Conservation (phyloP, 1,140 invertebrate genomes). For the Eriosoma lanigerum region DNA sequence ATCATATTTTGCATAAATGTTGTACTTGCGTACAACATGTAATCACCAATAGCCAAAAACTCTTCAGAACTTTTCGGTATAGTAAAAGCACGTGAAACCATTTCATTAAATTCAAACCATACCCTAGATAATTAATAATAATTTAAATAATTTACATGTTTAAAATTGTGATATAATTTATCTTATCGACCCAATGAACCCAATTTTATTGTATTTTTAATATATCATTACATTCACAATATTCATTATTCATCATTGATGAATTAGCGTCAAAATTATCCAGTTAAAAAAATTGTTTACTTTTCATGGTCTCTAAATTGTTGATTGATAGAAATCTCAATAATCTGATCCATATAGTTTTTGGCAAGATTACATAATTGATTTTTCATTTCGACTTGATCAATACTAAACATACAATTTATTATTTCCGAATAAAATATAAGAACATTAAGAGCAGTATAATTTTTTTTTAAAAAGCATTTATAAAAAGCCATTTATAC, state of each 20-base stretch:
- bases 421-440: no score
- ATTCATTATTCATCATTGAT: no score
- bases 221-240: no score
- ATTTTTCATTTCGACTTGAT: constrained; percentile 16
- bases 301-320: background rate
- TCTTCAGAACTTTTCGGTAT: constrained; percentile 71
- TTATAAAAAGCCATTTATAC: background rate
- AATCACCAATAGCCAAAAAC: constrained; percentile 68
- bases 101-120: constrained; percentile 54
- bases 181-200: no score
- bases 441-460: no score
- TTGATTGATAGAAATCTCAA: background rate
- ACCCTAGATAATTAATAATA: background rate
- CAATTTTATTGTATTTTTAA: no score
- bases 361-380: background rate
- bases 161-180: background rate
- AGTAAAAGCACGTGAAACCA: constrained; percentile 61
- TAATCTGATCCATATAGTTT: constrained; percentile 41
- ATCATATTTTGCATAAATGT: constrained; percentile 65
- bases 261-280: no score
- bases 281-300: background rate
- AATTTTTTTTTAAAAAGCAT: no score
- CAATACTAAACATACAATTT: no score
- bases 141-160: background rate
- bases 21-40: constrained; percentile 67